These are phyloP conservation scores for Apotomis turbidana DNA, from an alignment of 2,888 invertebrate genomes.

Conservation along the genomic window DNA sequence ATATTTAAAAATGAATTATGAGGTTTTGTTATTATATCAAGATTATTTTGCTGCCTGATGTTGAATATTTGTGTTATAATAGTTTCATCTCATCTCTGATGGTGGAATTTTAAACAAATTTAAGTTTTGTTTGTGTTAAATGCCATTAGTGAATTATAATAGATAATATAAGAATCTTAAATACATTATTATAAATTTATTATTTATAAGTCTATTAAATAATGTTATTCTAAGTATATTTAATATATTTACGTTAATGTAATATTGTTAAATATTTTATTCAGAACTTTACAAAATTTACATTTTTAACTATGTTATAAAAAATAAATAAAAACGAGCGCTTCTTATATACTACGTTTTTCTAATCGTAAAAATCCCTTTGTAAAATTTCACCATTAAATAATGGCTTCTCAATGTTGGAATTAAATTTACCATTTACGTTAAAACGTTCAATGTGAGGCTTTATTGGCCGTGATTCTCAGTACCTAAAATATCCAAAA, in stretches of 20 bases:
- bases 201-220: slow-evolving; percentile 43
- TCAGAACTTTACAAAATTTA: slow-evolving; percentile 81
- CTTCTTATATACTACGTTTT: slow-evolving; percentile 56
- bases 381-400: no score
- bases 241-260: slow-evolving; percentile 59
- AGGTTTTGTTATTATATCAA: slow-evolving; percentile 49
- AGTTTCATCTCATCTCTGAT: slow-evolving; percentile 49
- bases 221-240: slow-evolving; percentile 57
- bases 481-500: no score
- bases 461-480: no score
- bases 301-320: slow-evolving; percentile 77
- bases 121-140: slow-evolving; percentile 55
- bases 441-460: no score
- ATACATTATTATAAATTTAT: slow-evolving; percentile 18
- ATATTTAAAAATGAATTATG: slow-evolving; percentile 42
- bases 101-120: slow-evolving; percentile 48
- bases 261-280: slow-evolving; percentile 77
- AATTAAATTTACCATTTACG: no score
- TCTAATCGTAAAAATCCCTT: not conserved
- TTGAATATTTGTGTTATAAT: slow-evolving; percentile 40
- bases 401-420: no score
- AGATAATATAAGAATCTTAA: slow-evolving; percentile 37
- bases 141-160: slow-evolving; percentile 69
- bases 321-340: slow-evolving; percentile 69
- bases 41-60: slow-evolving; percentile 35